These are phyloP conservation scores for Macrosiphum euphorbiae DNA, from an alignment of 2,888 invertebrate genomes.

Conservation along the genomic window DNA sequence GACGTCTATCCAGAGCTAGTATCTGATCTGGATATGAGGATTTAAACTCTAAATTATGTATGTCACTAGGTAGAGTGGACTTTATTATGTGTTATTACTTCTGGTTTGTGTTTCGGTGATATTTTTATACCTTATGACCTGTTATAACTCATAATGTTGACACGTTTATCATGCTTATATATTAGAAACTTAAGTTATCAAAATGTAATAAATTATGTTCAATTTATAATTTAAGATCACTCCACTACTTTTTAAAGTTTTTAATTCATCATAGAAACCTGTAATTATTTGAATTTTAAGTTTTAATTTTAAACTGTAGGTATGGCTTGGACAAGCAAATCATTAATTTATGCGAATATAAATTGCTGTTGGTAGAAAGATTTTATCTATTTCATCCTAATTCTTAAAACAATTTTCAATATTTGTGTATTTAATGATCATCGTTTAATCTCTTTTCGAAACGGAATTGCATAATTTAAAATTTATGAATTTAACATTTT, in stretches of 20 bases:
- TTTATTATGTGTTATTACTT: too few relatives aligned
- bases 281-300: constrained; percentile 1
- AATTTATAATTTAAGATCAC: background rate
- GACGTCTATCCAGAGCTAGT: too few relatives aligned
- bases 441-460: background rate
- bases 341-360: background rate
- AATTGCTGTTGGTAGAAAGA: background rate
- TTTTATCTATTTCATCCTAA: background rate
- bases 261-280: background rate
- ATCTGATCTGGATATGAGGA: too few relatives aligned
- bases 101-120: too few relatives aligned
- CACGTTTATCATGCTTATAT: background rate
- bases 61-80: too few relatives aligned
- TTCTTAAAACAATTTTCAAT: background rate
- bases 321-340: background rate
- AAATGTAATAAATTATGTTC: background rate
- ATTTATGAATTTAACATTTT: background rate
- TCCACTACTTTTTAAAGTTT: background rate
- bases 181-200: background rate
- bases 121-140: too few relatives aligned
- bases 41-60: too few relatives aligned
- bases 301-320: background rate
- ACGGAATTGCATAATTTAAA: background rate
- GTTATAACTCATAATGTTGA: too few relatives aligned
- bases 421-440: background rate